Conservation (phyloP, 1,140 invertebrate species). For the Gryon sp. region DNA sequence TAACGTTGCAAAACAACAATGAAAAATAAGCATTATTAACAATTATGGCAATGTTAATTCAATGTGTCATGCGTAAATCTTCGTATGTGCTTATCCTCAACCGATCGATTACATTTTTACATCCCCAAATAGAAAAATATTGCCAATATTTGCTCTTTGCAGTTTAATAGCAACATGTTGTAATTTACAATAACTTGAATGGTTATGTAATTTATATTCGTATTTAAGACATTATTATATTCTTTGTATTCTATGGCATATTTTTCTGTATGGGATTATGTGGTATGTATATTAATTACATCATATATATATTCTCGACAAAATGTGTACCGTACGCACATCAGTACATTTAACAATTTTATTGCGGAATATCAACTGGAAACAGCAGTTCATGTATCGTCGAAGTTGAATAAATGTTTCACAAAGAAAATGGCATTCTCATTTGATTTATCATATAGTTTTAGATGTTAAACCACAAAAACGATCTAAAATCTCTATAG, state of each 20-base stretch:
- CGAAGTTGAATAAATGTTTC: conserved; percentile 77
- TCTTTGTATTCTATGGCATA: background rate
- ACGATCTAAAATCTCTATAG: background rate
- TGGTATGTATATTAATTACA: conserved; percentile 38
- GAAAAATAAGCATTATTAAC: background rate
- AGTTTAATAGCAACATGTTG: background rate
- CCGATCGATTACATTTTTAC: conserved; percentile 9
- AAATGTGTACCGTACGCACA: conserved; percentile 68
- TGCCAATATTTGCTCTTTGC: background rate
- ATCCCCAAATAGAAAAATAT: conserved; percentile 29
- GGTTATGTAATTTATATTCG: conserved; percentile 8
- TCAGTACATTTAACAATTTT: conserved; percentile 58
- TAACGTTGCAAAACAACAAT: background rate
- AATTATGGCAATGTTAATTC: conserved; percentile 21
- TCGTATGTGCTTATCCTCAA: conserved; percentile 39
- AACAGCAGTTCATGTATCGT: conserved; percentile 67
- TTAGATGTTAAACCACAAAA: background rate
- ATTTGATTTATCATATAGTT: background rate
- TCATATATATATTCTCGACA: conserved; percentile 38
- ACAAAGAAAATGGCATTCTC: conserved; percentile 60
- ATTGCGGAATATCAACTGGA: conserved; percentile 50
- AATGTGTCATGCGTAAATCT: conserved; percentile 31
- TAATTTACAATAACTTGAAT: background rate
- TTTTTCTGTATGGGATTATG: conserved; percentile 43
- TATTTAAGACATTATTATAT: background rate